Conservation (phyloP, 2,113 vertebrate species). For the Aegithalos caudatus region DNA sequence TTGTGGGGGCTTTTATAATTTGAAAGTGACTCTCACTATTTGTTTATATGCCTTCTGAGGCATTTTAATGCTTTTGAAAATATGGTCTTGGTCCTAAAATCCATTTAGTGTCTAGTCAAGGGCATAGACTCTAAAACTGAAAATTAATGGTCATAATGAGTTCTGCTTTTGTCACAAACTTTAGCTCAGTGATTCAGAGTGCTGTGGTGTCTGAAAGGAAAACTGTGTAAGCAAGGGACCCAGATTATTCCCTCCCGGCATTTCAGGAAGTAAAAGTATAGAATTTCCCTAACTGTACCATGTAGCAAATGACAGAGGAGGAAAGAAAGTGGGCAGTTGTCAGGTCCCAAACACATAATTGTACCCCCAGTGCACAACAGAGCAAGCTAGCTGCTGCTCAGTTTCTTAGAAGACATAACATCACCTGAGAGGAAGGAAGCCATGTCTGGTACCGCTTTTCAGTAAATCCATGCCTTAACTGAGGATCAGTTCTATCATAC, state of each 20-base stretch:
- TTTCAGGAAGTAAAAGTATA: background rate
- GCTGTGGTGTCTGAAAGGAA: background rate
- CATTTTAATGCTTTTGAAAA: background rate
- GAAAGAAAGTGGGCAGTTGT: background rate
- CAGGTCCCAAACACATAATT: background rate
- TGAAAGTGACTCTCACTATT: background rate
- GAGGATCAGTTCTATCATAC: background rate
- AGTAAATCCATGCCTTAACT: background rate
- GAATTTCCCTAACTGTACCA: background rate
- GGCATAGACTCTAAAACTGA: background rate
- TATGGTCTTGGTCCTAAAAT: conserved; percentile 2
- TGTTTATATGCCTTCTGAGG: background rate
- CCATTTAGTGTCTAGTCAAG: background rate
- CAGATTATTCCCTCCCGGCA: background rate
- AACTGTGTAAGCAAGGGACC: accelerated
- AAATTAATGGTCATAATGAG: background rate
- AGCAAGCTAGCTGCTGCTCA: background rate
- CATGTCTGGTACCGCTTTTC: background rate
- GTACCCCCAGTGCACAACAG: accelerated
- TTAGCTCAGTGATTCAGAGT: background rate
- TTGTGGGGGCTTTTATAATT: background rate
- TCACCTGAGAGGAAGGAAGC: background rate
- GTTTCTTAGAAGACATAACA: background rate
- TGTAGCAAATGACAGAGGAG: background rate
- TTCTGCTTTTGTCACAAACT: background rate